Conservation (phyloP, 1,140 invertebrate species). For the Musca vetustissima region DNA sequence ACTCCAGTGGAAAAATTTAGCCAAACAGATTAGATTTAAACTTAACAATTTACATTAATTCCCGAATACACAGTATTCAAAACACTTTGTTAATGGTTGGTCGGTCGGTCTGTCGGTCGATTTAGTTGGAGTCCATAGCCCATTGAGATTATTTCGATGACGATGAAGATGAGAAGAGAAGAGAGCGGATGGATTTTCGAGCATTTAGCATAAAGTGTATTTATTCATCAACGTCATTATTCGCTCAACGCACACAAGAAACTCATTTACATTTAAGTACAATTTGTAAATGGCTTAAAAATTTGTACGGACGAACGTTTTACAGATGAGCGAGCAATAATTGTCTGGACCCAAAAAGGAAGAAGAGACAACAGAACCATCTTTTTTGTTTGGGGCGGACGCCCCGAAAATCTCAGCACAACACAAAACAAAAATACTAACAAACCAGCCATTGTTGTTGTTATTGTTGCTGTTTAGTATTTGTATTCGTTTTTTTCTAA, state of each 20-base stretch:
- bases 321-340: too few relatives aligned
- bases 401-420: background rate
- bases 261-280: slow-evolving; percentile 19
- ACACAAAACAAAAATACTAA: background rate
- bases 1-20: too few relatives aligned
- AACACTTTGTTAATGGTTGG: background rate
- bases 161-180: too few relatives aligned
- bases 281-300: slow-evolving; percentile 14
- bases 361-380: too few relatives aligned
- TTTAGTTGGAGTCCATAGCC: too few relatives aligned
- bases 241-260: slow-evolving; percentile 7
- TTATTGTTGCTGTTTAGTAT: too few relatives aligned
- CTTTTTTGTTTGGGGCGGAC: too few relatives aligned
- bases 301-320: too few relatives aligned
- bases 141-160: too few relatives aligned
- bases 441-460: background rate
- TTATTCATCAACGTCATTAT: slow-evolving; percentile 19
- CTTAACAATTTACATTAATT: slow-evolving; percentile 21
- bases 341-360: too few relatives aligned
- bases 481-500: too few relatives aligned
- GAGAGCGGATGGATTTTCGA: background rate
- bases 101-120: background rate
- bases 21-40: slow-evolving; percentile 10
- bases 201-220: slow-evolving; percentile 8
- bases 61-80: background rate